Evolutionary conservation across 1,140 invertebrate species (phyloP).

Genomic region (Nebria ingens): DNA sequence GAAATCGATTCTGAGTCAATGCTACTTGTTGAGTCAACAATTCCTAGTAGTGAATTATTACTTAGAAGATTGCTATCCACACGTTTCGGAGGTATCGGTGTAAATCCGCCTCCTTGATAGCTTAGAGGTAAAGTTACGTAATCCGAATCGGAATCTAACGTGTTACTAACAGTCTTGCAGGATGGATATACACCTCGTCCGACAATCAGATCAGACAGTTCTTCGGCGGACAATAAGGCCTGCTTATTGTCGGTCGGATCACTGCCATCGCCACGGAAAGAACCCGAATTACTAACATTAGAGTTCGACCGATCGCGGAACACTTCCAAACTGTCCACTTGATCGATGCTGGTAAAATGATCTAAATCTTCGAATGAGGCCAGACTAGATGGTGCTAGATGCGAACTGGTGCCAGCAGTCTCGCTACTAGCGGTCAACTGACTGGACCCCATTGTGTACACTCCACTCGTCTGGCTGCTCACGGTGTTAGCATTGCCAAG

Average conservation of each 20-base stretch:
- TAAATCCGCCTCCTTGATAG: slow-evolving; percentile 44
- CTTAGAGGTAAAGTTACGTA: slow-evolving; percentile 73
- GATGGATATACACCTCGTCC: slow-evolving; percentile 63
- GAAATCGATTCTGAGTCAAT: slow-evolving; percentile 4
- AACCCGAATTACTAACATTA: slow-evolving; percentile 58
- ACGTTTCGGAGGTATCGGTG: slow-evolving; percentile 51
- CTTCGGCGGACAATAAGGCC: slow-evolving; percentile 62
- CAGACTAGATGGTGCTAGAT: slow-evolving; percentile 14
- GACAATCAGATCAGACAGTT: slow-evolving; percentile 71
- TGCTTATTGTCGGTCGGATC: slow-evolving; percentile 69
- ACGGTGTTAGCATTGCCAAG: slow-evolving; percentile 40
- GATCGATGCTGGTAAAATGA: slow-evolving; percentile 13
- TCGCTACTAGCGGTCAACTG: slow-evolving; percentile 26
- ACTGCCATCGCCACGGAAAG: slow-evolving; percentile 75
- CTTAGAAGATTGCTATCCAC: slow-evolving; percentile 40
- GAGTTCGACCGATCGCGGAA: slow-evolving; percentile 61
- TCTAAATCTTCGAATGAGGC: slow-evolving; percentile 11
- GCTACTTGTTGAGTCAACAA: slow-evolving; percentile 2
- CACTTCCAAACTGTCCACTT: slow-evolving; percentile 14
- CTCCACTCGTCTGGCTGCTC: slow-evolving; percentile 64
- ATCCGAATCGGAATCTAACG: slow-evolving; percentile 77
- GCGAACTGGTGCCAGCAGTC: slow-evolving; percentile 24
- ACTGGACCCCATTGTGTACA: slow-evolving; percentile 64
- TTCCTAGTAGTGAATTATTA: slow-evolving; percentile 2
- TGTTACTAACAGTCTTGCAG: slow-evolving; percentile 67